Percentiles rank a stretch among this genome's conserved stretches.
Conservation (phyloP, 1,140 invertebrate species). For the Trichogramma pretiosum region DNA sequence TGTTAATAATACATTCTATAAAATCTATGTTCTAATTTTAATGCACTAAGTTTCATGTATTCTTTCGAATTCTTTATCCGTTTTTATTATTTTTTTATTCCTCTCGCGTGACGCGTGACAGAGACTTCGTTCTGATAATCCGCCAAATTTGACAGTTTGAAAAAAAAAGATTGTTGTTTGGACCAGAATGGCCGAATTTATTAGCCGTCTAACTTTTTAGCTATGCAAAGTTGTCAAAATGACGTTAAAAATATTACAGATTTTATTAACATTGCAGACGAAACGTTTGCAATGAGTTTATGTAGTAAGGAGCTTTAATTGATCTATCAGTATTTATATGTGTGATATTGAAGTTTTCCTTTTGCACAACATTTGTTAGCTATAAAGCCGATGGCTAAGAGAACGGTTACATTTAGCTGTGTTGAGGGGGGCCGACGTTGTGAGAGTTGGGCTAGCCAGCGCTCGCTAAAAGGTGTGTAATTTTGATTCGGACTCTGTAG, state of each 20-base stretch:
- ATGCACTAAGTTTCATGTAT: conserved; percentile 1
- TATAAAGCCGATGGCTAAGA: conserved; percentile 4
- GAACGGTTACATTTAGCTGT: conserved; percentile 32
- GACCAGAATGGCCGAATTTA: conserved; percentile 7
- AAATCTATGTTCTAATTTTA: not conserved
- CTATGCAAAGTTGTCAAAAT: conserved; percentile 11
- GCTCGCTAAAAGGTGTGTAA: conserved; percentile 37
- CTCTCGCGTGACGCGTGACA: not conserved
- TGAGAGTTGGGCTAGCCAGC: conserved; percentile 41
- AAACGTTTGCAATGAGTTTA: too few species aligned
- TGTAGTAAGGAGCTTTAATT: too few species aligned
- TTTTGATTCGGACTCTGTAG: conserved; percentile 29
- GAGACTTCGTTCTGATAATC: conserved; percentile 6
- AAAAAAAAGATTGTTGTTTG: conserved; percentile 11
- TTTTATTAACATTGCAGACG: too few species aligned
- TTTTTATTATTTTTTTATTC: conserved; percentile 2
- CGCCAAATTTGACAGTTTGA: conserved; percentile 18
- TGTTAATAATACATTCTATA: not conserved
- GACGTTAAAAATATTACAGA: not conserved
- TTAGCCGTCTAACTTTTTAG: conserved; percentile 4
- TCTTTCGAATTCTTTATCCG: conserved; percentile 1
- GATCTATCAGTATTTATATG: too few species aligned
- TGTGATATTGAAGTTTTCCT: conserved; percentile 5
- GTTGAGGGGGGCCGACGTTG: conserved; percentile 41
- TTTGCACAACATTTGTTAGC: not conserved